Percentiles rank a stretch among this genome's conserved stretches.
Evolutionary conservation across 2,113 vertebrate species (phyloP).

Genomic region (Rousettus leschenaultii): DNA sequence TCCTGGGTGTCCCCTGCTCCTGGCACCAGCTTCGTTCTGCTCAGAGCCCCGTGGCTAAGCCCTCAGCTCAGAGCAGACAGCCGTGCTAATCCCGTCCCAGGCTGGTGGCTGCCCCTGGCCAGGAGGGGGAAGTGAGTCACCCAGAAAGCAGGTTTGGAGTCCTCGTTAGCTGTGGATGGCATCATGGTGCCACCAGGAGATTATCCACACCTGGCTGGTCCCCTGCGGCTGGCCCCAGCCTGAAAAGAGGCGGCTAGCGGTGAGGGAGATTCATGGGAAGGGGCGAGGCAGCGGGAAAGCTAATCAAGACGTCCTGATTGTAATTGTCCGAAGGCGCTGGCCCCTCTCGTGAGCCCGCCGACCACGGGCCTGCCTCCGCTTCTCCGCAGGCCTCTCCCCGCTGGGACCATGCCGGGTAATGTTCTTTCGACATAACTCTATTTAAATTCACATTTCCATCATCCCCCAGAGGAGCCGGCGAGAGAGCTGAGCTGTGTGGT

Average conservation of each 20-base stretch:
- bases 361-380: slow-evolving; percentile 3
- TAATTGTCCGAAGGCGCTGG: slow-evolving; percentile 53
- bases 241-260: not conserved
- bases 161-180: not conserved
- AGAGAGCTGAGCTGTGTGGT: slow-evolving; percentile 67
- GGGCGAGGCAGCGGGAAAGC: not conserved
- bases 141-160: not conserved
- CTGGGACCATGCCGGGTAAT: slow-evolving; percentile 66
- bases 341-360: not conserved
- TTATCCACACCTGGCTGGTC: not conserved
- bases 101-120: not conserved
- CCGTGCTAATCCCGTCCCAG: slow-evolving; percentile 22
- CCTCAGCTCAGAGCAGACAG: slow-evolving; percentile 1
- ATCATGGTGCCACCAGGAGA: not conserved
- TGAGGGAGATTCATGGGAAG: slow-evolving; percentile 22
- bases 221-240: not conserved
- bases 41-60: not conserved
- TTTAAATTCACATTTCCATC: slow-evolving; percentile 77
- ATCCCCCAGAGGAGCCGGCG: slow-evolving; percentile 67
- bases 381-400: slow-evolving; percentile 46
- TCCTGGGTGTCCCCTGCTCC: not conserved
- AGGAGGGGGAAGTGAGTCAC: not conserved
- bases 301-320: slow-evolving; percentile 54
- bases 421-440: slow-evolving; percentile 71
- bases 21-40: not conserved